phyloP scores from a whole-genome alignment of 2,797 vertebrate species.

The Chiloscyllium punctatum region DNA sequence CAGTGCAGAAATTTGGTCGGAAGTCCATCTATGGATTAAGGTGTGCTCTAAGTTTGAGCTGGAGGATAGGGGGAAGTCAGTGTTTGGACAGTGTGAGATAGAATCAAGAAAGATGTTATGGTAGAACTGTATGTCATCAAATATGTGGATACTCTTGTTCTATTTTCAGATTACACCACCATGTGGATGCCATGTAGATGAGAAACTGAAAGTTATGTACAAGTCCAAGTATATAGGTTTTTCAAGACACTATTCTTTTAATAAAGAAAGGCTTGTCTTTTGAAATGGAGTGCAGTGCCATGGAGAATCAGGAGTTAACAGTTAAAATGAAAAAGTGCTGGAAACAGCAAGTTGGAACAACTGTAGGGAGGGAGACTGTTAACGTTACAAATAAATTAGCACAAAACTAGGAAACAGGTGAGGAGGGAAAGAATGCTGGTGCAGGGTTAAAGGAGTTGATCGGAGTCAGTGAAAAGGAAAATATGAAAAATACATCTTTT shows the following conservation, averaged over 20 bases:
- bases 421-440: neutral
- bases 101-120: no score
- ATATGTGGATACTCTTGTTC: neutral
- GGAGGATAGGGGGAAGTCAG: neutral
- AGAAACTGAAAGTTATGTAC: neutral
- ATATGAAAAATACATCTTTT: neutral
- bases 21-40: neutral
- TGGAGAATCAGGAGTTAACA: neutral
- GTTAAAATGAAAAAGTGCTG: neutral
- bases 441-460: neutral
- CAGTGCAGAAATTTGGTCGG: neutral
- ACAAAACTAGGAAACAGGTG: neutral
- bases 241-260: neutral
- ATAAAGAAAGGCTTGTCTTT: neutral
- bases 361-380: neutral
- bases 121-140: no score
- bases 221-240: neutral
- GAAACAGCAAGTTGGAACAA: neutral
- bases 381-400: neutral
- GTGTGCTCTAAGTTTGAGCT: neutral
- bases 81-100: neutral
- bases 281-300: neutral
- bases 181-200: neutral
- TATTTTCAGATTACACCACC: neutral
- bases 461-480: neutral